phyloP scores from a whole-genome alignment of 2,113 vertebrate genomes.

The Tor tambroides region DNA sequence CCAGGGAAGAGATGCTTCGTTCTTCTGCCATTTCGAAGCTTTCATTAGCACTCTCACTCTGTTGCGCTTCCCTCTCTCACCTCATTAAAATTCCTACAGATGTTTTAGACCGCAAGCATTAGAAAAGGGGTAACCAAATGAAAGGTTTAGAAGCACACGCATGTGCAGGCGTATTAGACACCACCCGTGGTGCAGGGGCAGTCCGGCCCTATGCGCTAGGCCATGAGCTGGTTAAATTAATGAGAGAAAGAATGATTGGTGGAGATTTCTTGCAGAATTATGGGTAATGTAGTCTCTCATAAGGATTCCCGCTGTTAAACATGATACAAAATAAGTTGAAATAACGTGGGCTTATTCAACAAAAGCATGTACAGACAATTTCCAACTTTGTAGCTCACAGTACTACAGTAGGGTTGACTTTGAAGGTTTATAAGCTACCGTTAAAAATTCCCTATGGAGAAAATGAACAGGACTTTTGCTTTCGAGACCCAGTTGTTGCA shows the following conservation, averaged over 20 bases:
- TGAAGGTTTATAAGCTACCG: not conserved
- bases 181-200: too few relatives aligned
- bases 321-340: not conserved
- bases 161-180: not conserved
- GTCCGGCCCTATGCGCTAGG: not conserved
- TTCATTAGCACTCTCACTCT: conserved; percentile 60
- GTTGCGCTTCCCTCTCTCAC: conserved; percentile 29
- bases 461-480: not conserved
- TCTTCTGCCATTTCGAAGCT: conserved; percentile 63
- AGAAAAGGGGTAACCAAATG: not conserved
- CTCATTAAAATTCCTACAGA: conserved; percentile 55
- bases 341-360: not conserved
- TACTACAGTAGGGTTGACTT: not conserved
- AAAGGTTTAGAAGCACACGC: not conserved
- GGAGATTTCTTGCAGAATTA: not conserved
- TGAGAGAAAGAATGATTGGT: not conserved
- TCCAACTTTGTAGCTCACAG: not conserved
- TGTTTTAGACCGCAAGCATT: not conserved
- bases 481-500: not conserved
- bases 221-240: not conserved
- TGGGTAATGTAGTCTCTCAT: not conserved
- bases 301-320: not conserved
- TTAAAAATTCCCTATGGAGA: not conserved
- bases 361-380: not conserved
- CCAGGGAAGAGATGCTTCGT: conserved; percentile 47